Evolutionary conservation across 2,113 vertebrate species (phyloP).

Genomic region (Microtus oregoni): DNA sequence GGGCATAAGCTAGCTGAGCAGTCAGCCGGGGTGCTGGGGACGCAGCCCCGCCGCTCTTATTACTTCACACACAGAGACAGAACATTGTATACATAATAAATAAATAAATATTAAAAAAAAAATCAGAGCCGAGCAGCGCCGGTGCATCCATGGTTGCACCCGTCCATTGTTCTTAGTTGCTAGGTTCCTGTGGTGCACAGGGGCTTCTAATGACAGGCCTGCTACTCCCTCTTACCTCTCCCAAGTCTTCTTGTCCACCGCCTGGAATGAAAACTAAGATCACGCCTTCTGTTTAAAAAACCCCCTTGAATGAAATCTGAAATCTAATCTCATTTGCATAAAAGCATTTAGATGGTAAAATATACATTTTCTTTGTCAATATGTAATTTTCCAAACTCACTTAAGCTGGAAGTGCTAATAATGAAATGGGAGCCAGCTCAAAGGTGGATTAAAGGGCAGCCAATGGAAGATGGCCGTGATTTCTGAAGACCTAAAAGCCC

Average conservation of each 20-base stretch:
- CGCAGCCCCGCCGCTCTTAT: no score
- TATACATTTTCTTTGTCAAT: slow-evolving; percentile 49
- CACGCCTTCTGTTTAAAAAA: slow-evolving; percentile 20
- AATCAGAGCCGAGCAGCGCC: neutral
- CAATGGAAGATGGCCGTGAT: neutral
- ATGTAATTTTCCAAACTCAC: slow-evolving; percentile 60
- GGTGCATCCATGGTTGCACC: neutral
- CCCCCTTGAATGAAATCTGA: slow-evolving; percentile 36
- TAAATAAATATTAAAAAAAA: neutral
- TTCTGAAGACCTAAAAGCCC: neutral
- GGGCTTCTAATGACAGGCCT: neutral
- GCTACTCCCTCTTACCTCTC: neutral
- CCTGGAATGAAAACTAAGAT: neutral
- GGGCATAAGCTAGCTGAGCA: no score
- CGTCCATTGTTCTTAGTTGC: neutral
- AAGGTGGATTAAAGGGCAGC: slow-evolving; percentile 23
- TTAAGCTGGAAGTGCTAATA: slow-evolving; percentile 25
- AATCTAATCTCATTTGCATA: slow-evolving; percentile 38
- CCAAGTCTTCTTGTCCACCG: neutral
- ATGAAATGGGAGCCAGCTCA: slow-evolving; percentile 4
- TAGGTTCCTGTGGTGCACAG: neutral
- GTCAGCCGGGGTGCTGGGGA: no score
- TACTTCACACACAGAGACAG: no score
- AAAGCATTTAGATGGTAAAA: slow-evolving; percentile 34
- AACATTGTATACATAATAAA: no score